phyloP scores from a whole-genome alignment of 2,113 vertebrate species.

The Genyomyrus donnyi region DNA sequence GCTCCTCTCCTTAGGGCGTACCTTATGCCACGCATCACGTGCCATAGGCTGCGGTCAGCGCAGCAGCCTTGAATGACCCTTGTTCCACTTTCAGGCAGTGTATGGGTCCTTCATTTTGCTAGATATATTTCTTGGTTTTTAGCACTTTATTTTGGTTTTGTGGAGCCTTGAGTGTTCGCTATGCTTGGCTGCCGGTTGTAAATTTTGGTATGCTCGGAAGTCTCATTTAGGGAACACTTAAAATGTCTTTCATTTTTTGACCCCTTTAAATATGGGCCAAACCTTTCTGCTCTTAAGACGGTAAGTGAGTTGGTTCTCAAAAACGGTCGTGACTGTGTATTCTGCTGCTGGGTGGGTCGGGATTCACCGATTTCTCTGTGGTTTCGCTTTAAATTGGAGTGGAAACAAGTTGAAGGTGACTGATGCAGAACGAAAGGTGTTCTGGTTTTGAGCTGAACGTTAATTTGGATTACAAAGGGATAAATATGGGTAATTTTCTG shows the following conservation, averaged over 20 bases:
- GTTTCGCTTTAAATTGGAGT: neutral
- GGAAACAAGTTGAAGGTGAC: neutral
- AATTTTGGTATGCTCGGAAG: neutral
- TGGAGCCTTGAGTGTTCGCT: neutral
- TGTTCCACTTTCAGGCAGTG: neutral
- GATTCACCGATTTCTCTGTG: neutral
- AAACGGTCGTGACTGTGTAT: neutral
- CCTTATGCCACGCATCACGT: neutral
- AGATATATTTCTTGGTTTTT: neutral
- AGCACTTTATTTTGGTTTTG: neutral
- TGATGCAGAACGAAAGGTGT: neutral
- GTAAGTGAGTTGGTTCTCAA: neutral
- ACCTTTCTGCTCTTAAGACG: neutral
- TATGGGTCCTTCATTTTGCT: neutral
- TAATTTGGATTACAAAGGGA: neutral
- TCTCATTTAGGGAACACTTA: neutral
- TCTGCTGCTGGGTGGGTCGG: neutral
- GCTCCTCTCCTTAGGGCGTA: neutral
- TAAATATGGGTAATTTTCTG: neutral
- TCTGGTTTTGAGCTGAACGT: neutral
- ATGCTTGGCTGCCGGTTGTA: neutral
- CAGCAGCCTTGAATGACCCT: neutral
- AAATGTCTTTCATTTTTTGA: neutral
- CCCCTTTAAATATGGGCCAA: neutral
- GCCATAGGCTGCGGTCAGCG: neutral